Evolutionary conservation across 2,113 vertebrate species (phyloP).

Genomic region (Neogobius melanostomus): DNA sequence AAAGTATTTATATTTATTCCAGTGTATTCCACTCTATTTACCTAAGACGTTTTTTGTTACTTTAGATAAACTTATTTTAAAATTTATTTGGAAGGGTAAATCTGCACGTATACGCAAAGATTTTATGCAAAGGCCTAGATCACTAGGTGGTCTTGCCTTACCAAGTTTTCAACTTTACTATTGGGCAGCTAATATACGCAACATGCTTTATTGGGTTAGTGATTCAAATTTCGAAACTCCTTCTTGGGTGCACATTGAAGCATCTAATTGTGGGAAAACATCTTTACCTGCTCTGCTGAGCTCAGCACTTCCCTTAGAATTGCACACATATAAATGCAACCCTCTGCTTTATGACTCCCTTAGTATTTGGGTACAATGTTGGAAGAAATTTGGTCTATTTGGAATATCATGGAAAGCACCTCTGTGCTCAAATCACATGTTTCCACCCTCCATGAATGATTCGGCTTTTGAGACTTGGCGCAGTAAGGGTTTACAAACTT

Average conservation of each 20-base stretch:
- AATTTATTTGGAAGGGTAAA: background rate
- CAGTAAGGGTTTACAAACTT: no score
- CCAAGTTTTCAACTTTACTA: no score
- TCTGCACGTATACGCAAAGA: background rate
- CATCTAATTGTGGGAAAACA: background rate
- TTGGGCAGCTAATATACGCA: no score
- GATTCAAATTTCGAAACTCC: no score
- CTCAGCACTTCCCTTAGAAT: background rate
- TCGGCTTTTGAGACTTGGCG: no score
- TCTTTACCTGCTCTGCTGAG: background rate
- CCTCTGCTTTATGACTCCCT: background rate
- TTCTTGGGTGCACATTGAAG: background rate
- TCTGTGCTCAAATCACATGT: no score
- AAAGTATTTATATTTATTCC: background rate
- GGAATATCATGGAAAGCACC: background rate
- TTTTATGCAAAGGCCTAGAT: no score
- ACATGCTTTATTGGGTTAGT: no score
- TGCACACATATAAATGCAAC: background rate
- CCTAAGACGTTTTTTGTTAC: background rate
- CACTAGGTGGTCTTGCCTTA: no score
- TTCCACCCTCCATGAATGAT: no score
- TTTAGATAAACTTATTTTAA: background rate
- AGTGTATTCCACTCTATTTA: background rate
- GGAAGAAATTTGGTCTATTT: background rate
- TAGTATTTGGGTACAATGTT: background rate